phyloP scores from a whole-genome alignment of 1,140 invertebrate species.

The Orchesella cincta region DNA sequence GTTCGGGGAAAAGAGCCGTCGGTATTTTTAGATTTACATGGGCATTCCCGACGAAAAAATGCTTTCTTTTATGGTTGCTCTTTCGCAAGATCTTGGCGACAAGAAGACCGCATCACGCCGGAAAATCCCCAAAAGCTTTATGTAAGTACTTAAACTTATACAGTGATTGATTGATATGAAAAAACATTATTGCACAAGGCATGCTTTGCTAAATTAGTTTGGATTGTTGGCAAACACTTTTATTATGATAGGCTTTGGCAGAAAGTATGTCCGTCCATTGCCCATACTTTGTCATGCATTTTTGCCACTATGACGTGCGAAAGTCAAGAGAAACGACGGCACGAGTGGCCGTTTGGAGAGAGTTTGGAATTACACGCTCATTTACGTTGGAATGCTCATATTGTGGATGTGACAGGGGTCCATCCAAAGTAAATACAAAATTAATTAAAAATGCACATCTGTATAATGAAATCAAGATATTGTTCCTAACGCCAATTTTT shows the following conservation, averaged over 20 bases:
- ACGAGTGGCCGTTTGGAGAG: conserved; percentile 79
- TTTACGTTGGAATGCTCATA: conserved; percentile 89
- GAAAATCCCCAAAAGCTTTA: conserved; percentile 57
- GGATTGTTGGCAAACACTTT: neutral
- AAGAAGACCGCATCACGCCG: conserved; percentile 51
- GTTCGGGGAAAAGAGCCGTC: conserved; percentile 65
- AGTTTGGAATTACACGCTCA: conserved; percentile 70
- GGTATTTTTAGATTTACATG: conserved; percentile 87
- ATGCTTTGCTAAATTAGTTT: neutral
- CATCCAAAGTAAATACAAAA: no score
- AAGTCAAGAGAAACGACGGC: conserved; percentile 79
- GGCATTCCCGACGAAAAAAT: conserved; percentile 84
- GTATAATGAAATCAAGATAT: neutral
- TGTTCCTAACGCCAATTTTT: neutral
- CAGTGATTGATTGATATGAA: neutral
- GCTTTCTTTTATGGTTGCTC: conserved; percentile 87
- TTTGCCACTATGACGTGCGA: conserved; percentile 78
- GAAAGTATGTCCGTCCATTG: conserved; percentile 69
- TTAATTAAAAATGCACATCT: conserved; percentile 6
- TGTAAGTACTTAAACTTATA: no score
- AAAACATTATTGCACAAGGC: conserved; percentile 15
- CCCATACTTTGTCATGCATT: conserved; percentile 70
- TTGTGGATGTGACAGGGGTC: conserved; percentile 64
- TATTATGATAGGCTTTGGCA: conserved; percentile 58
- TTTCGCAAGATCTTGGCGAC: conserved; percentile 57